Evolutionary conservation across 2,888 invertebrate species (phyloP).

Genomic region (Eupelmus urozonus): DNA sequence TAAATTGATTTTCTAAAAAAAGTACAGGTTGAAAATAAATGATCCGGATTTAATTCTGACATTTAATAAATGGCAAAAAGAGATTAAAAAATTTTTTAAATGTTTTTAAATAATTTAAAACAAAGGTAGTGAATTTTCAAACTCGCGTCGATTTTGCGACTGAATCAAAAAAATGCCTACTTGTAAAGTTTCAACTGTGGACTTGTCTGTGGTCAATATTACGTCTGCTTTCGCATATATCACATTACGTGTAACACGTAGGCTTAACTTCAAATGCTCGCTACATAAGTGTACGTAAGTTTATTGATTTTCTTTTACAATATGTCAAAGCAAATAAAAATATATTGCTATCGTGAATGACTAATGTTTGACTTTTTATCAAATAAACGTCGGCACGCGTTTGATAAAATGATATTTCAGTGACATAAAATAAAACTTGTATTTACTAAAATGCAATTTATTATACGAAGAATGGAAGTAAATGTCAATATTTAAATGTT

Average conservation of each 20-base stretch:
- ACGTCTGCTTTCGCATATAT: constrained; percentile 14
- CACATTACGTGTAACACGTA: constrained; percentile 26
- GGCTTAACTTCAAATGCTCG: constrained; percentile 28
- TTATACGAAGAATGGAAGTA: too few species aligned
- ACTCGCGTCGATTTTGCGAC: not conserved
- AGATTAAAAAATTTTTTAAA: too few species aligned
- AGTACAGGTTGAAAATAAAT: too few species aligned
- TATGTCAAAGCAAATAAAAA: constrained; percentile 35
- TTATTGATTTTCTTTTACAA: constrained; percentile 34
- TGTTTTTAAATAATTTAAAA: not conserved
- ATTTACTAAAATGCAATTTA: too few species aligned
- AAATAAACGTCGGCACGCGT: not conserved
- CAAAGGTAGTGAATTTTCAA: not conserved
- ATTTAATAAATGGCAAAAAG: too few species aligned
- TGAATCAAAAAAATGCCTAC: not conserved
- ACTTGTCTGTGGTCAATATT: constrained; percentile 15
- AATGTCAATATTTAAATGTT: too few species aligned
- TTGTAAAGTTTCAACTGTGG: not conserved
- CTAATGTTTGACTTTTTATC: constrained; percentile 7
- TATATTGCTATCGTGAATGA: not conserved
- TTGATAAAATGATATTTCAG: too few species aligned
- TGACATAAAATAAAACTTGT: too few species aligned
- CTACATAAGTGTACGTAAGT: constrained; percentile 34
- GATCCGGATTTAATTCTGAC: too few species aligned
- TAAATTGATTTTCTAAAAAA: too few species aligned